Evolutionary conservation across 2,888 invertebrate genomes (phyloP), one percentile per base, ranked within the genome.

Genomic region (Tachina lurida): DNA sequence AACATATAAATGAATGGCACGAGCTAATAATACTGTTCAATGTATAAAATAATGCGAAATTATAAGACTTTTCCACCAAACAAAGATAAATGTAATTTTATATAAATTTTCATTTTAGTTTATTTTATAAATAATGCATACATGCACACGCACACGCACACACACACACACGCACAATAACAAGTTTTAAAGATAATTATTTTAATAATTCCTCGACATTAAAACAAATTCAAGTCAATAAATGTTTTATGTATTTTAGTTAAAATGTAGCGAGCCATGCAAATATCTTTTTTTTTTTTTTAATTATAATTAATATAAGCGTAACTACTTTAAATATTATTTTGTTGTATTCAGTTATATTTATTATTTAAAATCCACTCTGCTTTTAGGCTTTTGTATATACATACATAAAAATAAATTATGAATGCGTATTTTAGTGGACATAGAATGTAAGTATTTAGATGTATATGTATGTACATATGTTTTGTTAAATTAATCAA

Each of bases 11-110:
- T 49, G 10, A 68, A 49, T 58, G 31, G 13, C 22, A 15, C 13
- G 56, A 45, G 22, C 41, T 45, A 41, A 62, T 45, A 54, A 62
- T 45, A 43, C 12, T 56, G 54, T 68, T 31, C 10, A 70, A 67
- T 58, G 47, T 74, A 60, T 73, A 56, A 75, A 76, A 31, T 67
- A 79, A 83, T 67, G 68, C 56, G 68, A 87, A 87, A 87, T 88
- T 77, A 88, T 87, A 88, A 88, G 88, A 88, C 88, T 88, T 87
- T 86, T 88, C 71, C 87, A 87, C 88, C 88, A 88, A 88, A 87
- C 87, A 87, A 87, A 87, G 43, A 71, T 82, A 84, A 81, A 82
- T 74, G 74, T 86, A 77, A 75, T 75, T 84, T 81, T 81, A 73
- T 84, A 58, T 70, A 47, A 67, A 78, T 70, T 77, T 74, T 77